Evolutionary conservation across 2,888 invertebrate genomes (phyloP).

Genomic region (Stictocephala bisonia): DNA sequence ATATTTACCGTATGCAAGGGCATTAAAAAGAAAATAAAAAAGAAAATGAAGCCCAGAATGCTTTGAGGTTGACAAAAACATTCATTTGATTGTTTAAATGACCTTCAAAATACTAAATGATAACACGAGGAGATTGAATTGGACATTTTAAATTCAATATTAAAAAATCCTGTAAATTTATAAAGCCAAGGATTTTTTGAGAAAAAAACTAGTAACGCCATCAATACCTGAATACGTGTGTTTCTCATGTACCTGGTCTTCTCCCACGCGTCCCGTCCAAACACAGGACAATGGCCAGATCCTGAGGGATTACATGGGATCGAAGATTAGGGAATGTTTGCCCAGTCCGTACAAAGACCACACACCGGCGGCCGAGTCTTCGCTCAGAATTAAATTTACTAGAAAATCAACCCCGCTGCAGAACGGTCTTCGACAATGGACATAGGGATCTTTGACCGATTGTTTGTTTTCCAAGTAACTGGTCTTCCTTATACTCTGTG

Average conservation of each 20-base stretch:
- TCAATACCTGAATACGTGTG: too few relatives aligned
- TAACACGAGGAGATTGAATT: too few relatives aligned
- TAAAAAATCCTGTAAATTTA: too few relatives aligned
- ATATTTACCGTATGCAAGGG: too few relatives aligned
- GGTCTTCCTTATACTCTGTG: not conserved
- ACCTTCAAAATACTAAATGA: not conserved
- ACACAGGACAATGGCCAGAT: conserved; percentile 19
- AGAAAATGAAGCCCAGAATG: too few relatives aligned
- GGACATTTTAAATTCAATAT: too few relatives aligned
- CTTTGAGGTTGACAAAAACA: too few relatives aligned
- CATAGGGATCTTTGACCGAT: not conserved
- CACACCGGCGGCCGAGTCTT: conserved; percentile 30
- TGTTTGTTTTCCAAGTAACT: conserved; percentile 35
- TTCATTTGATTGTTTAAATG: not conserved
- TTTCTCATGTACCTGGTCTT: conserved; percentile 12
- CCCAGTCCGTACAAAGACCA: conserved; percentile 28
- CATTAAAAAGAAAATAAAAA: too few relatives aligned
- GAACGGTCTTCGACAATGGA: not conserved
- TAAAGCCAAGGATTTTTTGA: too few relatives aligned
- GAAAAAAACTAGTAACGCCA: too few relatives aligned
- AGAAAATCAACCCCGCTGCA: conserved; percentile 40
- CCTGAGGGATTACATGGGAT: conserved; percentile 6
- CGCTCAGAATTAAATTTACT: conserved; percentile 35
- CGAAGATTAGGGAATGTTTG: conserved; percentile 8
- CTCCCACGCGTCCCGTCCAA: conserved; percentile 13